A percentile compares a stretch with the other conserved stretches of the same genome.
Evolutionary conservation across 2,113 vertebrate genomes (phyloP).

Genomic region (Paracanthobrama guichenoti): DNA sequence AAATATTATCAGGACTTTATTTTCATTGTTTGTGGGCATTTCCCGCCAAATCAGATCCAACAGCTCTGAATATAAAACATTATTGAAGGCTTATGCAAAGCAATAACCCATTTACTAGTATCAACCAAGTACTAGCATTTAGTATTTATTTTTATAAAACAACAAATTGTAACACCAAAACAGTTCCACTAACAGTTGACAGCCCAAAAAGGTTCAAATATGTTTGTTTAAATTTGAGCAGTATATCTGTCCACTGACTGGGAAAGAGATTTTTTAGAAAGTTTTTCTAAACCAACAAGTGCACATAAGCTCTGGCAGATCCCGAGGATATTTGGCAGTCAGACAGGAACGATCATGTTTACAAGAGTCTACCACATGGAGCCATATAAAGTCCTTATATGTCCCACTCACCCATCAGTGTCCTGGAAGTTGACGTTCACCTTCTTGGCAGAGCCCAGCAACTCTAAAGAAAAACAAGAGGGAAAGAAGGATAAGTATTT

Average conservation of each 20-base stretch:
- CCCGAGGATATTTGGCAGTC: conserved; percentile 41
- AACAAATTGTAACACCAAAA: background rate
- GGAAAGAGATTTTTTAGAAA: background rate
- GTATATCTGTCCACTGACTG: background rate
- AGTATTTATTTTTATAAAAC: background rate
- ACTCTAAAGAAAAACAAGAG: conserved; percentile 67
- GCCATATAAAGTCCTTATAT: conserved; percentile 43
- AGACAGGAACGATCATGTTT: conserved; percentile 40
- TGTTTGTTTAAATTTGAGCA: background rate
- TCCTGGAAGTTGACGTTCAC: conserved; percentile 81
- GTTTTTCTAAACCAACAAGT: conserved; percentile 20
- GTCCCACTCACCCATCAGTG: conserved; percentile 76
- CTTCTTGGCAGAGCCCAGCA: conserved; percentile 78
- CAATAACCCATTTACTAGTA: background rate
- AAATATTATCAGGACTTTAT: background rate
- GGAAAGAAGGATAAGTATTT: background rate
- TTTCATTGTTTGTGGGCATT: background rate
- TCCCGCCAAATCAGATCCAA: background rate
- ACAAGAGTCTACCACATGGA: conserved; percentile 13
- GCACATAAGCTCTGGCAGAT: conserved; percentile 2
- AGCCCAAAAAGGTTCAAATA: background rate
- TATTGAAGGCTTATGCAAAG: background rate
- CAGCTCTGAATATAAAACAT: background rate
- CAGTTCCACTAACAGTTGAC: background rate
- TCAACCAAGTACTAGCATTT: background rate